Conservation (phyloP, 1,140 invertebrate genomes). For the Ectropis grisescens region DNA sequence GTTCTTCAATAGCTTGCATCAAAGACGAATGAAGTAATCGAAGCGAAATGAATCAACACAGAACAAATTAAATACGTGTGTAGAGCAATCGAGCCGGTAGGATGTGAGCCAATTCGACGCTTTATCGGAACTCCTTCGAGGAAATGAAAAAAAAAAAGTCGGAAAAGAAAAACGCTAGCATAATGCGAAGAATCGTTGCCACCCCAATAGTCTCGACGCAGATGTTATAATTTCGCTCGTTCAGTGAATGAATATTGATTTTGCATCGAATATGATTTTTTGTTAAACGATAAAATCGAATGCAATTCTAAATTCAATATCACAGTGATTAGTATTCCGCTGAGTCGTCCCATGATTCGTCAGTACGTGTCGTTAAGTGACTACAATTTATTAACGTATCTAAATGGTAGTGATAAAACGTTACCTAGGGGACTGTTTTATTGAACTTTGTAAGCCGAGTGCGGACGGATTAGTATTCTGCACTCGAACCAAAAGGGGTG, state of each 20-base stretch:
- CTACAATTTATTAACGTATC: too few species aligned
- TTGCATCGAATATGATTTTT: too few species aligned
- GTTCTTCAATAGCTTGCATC: conserved; percentile 4
- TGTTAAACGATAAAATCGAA: too few species aligned
- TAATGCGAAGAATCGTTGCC: conserved; percentile 13
- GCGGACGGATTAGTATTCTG: conserved; percentile 20
- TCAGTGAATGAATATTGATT: too few species aligned
- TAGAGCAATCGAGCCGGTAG: conserved; percentile 18
- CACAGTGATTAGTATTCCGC: too few species aligned
- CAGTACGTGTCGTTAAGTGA: too few species aligned
- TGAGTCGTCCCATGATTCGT: too few species aligned
- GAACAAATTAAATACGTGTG: conserved; percentile 34
- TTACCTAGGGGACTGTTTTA: conserved; percentile 3
- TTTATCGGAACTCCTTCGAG: conserved; percentile 17
- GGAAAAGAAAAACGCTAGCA: conserved; percentile 11
- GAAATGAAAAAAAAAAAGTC: conserved; percentile 18
- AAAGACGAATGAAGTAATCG: conserved; percentile 33
- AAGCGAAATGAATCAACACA: conserved; percentile 31
- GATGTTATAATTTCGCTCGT: conserved; percentile 15
- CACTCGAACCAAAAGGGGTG: conserved; percentile 17
- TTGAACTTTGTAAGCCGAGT: conserved; percentile 5
- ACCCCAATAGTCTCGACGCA: conserved; percentile 11
- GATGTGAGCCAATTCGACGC: conserved; percentile 19
- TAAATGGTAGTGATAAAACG: conserved; percentile 9
- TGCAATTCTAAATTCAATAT: too few species aligned